These are phyloP conservation scores for Gymnogyps californianus DNA, from an alignment of 2,113 vertebrate species.

Conservation along the genomic window DNA sequence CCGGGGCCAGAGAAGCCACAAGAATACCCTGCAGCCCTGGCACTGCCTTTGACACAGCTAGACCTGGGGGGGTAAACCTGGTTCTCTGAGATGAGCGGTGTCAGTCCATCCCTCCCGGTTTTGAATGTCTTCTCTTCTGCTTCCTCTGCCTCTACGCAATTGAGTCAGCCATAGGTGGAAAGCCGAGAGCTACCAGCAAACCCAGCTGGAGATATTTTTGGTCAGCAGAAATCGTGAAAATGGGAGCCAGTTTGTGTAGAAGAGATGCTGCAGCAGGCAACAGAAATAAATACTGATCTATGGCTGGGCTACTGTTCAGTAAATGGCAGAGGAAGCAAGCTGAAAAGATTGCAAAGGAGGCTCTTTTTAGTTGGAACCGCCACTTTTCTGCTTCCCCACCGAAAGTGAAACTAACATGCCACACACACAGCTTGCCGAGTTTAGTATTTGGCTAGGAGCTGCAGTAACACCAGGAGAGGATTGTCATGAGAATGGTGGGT, in stretches of 20 bases:
- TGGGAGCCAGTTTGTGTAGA: not conserved
- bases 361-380: not conserved
- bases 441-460: not conserved
- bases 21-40: not conserved
- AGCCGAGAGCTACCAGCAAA: not conserved
- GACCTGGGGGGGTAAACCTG: not conserved
- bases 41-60: not conserved
- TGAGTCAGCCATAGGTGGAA: not conserved
- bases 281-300: not conserved
- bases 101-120: not conserved
- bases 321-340: not conserved
- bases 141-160: not conserved
- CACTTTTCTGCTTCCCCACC: not conserved
- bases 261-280: not conserved
- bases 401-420: not conserved
- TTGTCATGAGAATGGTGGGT: not conserved
- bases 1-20: not conserved
- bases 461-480: not conserved
- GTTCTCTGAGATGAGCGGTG: not conserved
- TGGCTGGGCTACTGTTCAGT: fast-evolving
- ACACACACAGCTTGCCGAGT: not conserved
- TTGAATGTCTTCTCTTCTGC: not conserved
- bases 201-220: not conserved
- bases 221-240: not conserved
- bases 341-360: not conserved